phyloP scores from a whole-genome alignment of 2,797 vertebrate species.

The Loris lydekkerianus region DNA sequence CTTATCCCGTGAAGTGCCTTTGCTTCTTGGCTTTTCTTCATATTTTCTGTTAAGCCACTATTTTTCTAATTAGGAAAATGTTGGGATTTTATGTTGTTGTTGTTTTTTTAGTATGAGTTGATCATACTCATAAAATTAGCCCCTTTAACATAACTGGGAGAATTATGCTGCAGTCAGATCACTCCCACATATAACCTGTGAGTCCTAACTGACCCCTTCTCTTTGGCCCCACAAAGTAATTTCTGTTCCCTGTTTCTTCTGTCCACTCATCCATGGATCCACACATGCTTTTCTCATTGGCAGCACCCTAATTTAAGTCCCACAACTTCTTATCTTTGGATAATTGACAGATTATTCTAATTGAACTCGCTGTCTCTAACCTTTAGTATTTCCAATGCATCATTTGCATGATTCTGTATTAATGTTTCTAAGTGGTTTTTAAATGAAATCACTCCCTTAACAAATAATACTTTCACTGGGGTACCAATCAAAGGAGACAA shows the following conservation, averaged over 20 bases:
- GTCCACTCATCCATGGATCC: not conserved
- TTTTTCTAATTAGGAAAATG: conserved; percentile 27
- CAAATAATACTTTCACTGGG: not conserved
- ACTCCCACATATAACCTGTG: not conserved
- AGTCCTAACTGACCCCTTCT: not conserved
- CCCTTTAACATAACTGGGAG: not conserved
- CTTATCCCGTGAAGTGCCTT: not conserved
- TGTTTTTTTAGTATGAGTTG: not conserved
- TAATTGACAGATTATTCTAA: not conserved
- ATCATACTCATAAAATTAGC: not conserved
- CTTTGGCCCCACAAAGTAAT: not conserved
- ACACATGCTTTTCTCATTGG: not conserved
- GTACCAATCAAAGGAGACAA: not conserved
- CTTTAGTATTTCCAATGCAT: not conserved
- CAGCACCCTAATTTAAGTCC: not conserved
- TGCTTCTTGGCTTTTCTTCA: not conserved
- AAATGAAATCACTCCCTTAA: not conserved
- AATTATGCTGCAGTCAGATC: not conserved
- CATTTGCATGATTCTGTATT: not conserved
- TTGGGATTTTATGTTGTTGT: no score
- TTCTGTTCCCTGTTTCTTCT: not conserved
- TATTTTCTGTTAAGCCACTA: not conserved
- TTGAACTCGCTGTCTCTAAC: not conserved
- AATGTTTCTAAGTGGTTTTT: not conserved
- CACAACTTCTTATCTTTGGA: not conserved